phyloP scores from a whole-genome alignment of 2,113 vertebrate genomes.

The Calcarius ornatus region DNA sequence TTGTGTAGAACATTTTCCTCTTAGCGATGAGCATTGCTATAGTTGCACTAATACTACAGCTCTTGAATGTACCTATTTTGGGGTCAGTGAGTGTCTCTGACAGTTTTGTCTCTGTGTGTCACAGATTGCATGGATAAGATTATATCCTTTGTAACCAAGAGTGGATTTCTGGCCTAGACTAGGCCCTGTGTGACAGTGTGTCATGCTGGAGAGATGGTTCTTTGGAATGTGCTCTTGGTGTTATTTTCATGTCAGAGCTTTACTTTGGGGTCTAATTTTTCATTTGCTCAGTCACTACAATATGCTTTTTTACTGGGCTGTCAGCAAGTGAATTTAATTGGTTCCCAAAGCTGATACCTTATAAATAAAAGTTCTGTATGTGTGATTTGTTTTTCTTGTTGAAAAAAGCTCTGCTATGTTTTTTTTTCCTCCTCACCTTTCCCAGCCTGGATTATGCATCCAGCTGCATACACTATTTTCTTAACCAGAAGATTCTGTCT shows the following conservation, averaged over 20 bases:
- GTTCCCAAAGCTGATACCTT: not conserved
- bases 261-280: not conserved
- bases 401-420: not conserved
- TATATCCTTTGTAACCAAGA: not conserved
- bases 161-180: not conserved
- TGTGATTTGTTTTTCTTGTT: not conserved
- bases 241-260: not conserved
- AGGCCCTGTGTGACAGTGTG: not conserved
- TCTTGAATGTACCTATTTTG: not conserved
- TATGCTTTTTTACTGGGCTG: not conserved
- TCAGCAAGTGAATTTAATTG: not conserved
- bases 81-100: rapidly evolving
- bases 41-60: not conserved
- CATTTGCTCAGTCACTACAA: not conserved
- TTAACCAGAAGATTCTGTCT: not conserved
- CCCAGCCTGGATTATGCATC: not conserved
- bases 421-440: not conserved
- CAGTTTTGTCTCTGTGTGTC: not conserved
- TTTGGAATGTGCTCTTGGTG: not conserved
- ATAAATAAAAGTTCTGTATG: not conserved
- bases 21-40: not conserved
- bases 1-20: not conserved
- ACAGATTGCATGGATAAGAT: not conserved
- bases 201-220: not conserved
- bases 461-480: not conserved